phyloP scores from a whole-genome alignment of 2,888 invertebrate species.

The Mimumesa dahlbomi region DNA sequence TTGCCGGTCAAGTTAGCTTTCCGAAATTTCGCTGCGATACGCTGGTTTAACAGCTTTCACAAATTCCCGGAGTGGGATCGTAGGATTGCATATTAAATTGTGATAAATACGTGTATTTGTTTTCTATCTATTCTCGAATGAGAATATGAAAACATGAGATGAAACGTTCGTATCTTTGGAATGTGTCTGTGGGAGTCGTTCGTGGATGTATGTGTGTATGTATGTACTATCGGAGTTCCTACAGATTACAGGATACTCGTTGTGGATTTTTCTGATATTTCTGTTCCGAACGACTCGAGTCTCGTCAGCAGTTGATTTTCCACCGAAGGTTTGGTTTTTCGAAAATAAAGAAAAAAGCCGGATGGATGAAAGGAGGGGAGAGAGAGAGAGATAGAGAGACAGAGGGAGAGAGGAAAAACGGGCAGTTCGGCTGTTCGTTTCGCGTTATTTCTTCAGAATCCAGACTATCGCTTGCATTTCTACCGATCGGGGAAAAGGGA shows the following conservation, averaged over 20 bases:
- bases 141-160: too few relatives aligned
- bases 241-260: background rate
- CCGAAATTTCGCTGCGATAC: slow-evolving; percentile 3
- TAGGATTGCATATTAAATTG: background rate
- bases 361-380: background rate
- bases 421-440: slow-evolving; percentile 4
- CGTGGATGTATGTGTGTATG: too few relatives aligned
- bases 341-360: background rate
- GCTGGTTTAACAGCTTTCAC: background rate
- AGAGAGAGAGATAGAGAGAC: background rate
- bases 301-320: slow-evolving; percentile 5
- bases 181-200: too few relatives aligned
- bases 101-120: too few relatives aligned
- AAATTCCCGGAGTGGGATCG: background rate
- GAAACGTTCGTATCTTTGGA: too few relatives aligned
- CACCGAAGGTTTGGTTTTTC: background rate
- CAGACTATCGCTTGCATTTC: slow-evolving; percentile 10
- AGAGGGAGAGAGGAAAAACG: background rate
- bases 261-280: background rate
- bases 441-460: slow-evolving; percentile 13
- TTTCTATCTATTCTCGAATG: too few relatives aligned
- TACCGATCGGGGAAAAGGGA: slow-evolving; percentile 28
- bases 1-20: slow-evolving; percentile 13
- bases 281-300: background rate
- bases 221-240: background rate